Percentiles rank a stretch among this genome's conserved stretches.
Conservation (phyloP, 2,113 vertebrate species). For the Elgaria multicarinata region DNA sequence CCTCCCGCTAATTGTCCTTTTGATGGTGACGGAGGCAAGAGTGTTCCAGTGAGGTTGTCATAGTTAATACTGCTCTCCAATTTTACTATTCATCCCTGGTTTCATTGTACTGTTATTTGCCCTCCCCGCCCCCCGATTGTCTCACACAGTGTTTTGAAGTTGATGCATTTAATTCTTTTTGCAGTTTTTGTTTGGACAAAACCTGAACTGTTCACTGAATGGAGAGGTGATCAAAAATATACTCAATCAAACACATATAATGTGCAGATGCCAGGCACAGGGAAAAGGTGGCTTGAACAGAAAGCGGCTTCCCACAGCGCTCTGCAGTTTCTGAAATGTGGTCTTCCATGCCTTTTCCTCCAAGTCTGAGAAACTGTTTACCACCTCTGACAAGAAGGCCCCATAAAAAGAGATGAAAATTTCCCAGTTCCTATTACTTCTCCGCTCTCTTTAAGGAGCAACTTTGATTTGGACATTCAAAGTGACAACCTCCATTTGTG, state of each 20-base stretch:
- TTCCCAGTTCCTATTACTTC: conserved; percentile 55
- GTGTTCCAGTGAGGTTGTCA: no score
- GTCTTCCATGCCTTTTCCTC: conserved; percentile 45
- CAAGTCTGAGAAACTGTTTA: no score
- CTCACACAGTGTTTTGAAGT: no score
- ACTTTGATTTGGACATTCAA: conserved; percentile 53
- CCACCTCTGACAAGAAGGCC: conserved; percentile 46
- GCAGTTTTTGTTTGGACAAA: no score
- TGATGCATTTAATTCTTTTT: no score
- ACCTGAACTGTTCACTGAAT: background rate
- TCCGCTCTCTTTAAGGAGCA: conserved; percentile 49
- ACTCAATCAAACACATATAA: conserved; percentile 11
- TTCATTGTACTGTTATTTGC: no score
- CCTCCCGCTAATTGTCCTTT: no score
- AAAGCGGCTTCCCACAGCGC: conserved; percentile 47
- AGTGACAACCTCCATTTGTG: conserved; percentile 41
- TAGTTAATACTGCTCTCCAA: no score
- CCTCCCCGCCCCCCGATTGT: no score
- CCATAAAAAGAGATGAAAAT: conserved; percentile 51
- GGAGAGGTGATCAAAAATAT: background rate
- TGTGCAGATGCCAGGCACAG: conserved; percentile 18
- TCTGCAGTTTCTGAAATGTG: conserved; percentile 59
- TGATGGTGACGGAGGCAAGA: no score
- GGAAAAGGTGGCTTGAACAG: conserved; percentile 55
- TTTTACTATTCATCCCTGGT: no score